Conservation (phyloP, 2,888 invertebrate species). For the Nemotelus pantherinus region DNA sequence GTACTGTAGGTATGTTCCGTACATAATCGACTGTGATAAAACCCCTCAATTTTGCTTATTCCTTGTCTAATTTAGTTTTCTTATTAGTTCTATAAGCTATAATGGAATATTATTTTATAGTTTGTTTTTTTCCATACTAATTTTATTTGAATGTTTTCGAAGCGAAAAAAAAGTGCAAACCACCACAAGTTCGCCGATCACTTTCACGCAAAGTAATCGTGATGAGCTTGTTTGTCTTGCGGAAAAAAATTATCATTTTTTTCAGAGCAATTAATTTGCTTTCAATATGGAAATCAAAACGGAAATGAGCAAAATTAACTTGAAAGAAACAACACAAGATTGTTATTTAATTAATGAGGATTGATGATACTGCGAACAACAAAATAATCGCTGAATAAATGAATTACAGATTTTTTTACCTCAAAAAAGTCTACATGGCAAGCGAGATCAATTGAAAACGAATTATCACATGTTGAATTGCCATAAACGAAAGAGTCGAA, state of each 20-base stretch:
- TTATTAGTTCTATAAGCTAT: background rate
- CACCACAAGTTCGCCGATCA: conserved; percentile 16
- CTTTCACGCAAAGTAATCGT: conserved; percentile 36
- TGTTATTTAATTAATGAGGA: conserved; percentile 22
- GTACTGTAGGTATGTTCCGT: conserved; percentile 30
- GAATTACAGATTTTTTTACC: too few relatives aligned
- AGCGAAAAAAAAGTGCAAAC: background rate
- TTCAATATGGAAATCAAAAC: too few relatives aligned
- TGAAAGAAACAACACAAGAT: too few relatives aligned
- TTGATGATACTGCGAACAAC: background rate
- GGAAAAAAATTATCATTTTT: too few relatives aligned
- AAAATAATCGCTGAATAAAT: too few relatives aligned
- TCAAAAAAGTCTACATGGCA: too few relatives aligned
- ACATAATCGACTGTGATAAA: conserved; percentile 50
- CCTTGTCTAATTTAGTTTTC: conserved; percentile 16
- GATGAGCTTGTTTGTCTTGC: conserved; percentile 2
- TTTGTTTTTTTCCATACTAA: background rate
- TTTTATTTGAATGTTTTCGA: background rate
- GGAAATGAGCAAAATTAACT: too few relatives aligned
- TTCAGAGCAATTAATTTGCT: too few relatives aligned
- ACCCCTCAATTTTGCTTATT: conserved; percentile 34
- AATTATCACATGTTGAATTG: too few relatives aligned
- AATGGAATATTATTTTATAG: conserved; percentile 2
- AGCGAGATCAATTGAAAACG: too few relatives aligned
- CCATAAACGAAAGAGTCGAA: too few relatives aligned